phyloP scores from a whole-genome alignment of 2,113 vertebrate genomes.

The Scytalopus superciliaris region DNA sequence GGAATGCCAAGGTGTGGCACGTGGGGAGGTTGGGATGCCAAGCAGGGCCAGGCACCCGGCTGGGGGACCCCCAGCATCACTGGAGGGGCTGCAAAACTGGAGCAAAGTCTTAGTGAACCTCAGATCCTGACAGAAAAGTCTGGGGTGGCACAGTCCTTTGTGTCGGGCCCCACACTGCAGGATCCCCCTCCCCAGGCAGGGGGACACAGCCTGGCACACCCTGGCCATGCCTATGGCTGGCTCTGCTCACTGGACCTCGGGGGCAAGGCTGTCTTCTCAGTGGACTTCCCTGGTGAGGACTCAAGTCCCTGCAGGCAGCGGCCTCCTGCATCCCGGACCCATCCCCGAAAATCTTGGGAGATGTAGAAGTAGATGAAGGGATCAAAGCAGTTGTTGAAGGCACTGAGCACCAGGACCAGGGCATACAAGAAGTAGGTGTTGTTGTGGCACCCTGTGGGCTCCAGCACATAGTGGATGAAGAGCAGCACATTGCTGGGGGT shows the following conservation, averaged over 20 bases:
- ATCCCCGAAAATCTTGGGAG: constrained; percentile 45
- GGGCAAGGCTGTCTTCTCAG: background rate
- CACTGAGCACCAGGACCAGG: constrained; percentile 10
- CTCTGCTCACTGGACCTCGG: background rate
- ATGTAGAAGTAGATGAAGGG: constrained; percentile 57
- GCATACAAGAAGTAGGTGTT: background rate
- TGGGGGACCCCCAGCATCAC: rapidly evolving
- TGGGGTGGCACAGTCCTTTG: rapidly evolving
- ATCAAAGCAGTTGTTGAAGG: constrained; percentile 62
- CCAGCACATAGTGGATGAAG: constrained; percentile 12
- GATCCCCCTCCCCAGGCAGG: rapidly evolving
- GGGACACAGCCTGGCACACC: too few species aligned
- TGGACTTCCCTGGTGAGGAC: rapidly evolving
- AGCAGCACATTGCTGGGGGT: constrained; percentile 62
- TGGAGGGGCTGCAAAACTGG: background rate
- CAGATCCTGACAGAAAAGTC: background rate
- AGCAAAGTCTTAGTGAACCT: background rate
- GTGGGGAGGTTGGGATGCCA: rapidly evolving
- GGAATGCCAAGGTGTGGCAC: rapidly evolving
- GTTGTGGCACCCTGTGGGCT: background rate
- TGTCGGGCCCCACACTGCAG: background rate
- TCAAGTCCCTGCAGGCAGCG: background rate
- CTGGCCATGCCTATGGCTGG: background rate
- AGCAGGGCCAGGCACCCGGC: background rate
- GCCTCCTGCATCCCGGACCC: background rate